phyloP scores from a whole-genome alignment of 2,797 vertebrate species.

The Bradypodion ventrale region DNA sequence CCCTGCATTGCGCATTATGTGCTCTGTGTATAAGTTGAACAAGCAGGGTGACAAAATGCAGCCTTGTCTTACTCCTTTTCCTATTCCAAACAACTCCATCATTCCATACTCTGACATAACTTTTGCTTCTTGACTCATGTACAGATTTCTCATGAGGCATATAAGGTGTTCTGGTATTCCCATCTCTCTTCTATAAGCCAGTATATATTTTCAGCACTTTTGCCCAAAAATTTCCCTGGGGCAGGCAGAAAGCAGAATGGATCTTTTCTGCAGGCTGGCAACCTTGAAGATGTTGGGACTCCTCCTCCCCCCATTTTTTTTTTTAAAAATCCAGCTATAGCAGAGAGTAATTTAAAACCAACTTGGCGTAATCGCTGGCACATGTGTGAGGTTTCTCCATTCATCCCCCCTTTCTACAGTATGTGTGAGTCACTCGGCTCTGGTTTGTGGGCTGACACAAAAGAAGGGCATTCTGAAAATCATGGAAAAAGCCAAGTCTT shows the following conservation, averaged over 20 bases:
- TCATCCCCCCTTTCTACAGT: not conserved
- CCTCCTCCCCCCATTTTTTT: not conserved
- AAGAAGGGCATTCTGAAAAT: conserved; percentile 7
- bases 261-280: not conserved
- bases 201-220: conserved; percentile 3
- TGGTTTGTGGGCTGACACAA: not conserved
- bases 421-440: conserved; percentile 14
- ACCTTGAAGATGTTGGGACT: not conserved
- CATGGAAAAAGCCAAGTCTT: not conserved
- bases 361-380: conserved; percentile 36
- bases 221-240: not conserved
- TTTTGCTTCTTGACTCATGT: too few relatives aligned
- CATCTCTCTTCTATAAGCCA: not conserved
- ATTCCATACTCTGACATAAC: too few relatives aligned
- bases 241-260: conserved; percentile 1
- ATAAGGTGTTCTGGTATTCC: too few relatives aligned
- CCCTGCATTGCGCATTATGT: too few relatives aligned
- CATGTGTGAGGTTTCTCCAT: conserved; percentile 10
- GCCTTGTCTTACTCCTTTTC: too few relatives aligned
- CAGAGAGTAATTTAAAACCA: conserved; percentile 39
- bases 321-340: conserved; percentile 17
- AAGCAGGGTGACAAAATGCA: too few relatives aligned
- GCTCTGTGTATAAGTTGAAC: too few relatives aligned
- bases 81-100: too few relatives aligned
- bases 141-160: too few relatives aligned